Evolutionary conservation across 1,140 invertebrate species (phyloP), one percentile per base, ranked within the genome.

Genomic region (Drosophila pruinosa): DNA sequence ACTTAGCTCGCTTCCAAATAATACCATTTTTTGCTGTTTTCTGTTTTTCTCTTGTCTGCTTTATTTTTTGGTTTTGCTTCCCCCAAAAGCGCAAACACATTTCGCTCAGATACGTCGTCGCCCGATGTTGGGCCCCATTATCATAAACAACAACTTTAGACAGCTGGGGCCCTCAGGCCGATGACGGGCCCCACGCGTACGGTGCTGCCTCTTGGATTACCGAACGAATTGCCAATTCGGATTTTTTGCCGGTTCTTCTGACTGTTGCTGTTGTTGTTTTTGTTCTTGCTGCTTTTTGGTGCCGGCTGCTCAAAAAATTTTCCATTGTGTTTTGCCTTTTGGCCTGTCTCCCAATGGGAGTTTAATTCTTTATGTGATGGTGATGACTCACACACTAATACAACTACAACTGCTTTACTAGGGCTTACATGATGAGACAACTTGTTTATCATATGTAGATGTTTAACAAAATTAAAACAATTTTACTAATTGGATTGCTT

Each of bases 91-190:
- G 64, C 63, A 79, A 73, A 74, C 76, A 78, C 62, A 73, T 69
- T 78, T 78, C 53, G 75, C 57, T 50, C 68, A 78, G 75, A 71
- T 71, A 76, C 68, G 50, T 36, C 45, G 65, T 24, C 54, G 65
- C 24, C 41, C 21, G 50, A 56, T 59, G 72, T 52, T 65, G 45
- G 24, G 72, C 68, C 50, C 41, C 75, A 85, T 86, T 77, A 86
- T 85, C 81, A 86, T 85, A 85, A 85, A 85, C 77, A 86, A 85
- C 76, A 83, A 83, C 79, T 80, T 83, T 67, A 86, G 80, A 85
- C 80, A 85, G 69, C 81, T 76, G 80, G 81, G 80, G 73, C 59
- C 67, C 67, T 26, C 28, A 38, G 24, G 1, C 14, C 28, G 28
- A 43, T 22, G 26, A 34, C 19, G 43, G 8, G 10, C 76, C 59